Conservation (phyloP, 2,888 invertebrate genomes). For the Drosophila dives region DNA sequence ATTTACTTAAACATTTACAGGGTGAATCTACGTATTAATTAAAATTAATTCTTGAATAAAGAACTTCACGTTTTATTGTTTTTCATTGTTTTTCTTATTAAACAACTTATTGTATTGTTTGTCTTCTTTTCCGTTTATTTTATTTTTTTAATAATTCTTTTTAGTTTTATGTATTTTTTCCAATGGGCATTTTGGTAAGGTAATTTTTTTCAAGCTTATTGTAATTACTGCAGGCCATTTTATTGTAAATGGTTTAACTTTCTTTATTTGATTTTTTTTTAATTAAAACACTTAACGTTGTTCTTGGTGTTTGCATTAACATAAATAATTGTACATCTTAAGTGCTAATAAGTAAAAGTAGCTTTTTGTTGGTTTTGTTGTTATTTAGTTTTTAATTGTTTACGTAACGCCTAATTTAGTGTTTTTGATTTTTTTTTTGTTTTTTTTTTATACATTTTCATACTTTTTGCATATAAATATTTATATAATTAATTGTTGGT, state of each 20-base stretch:
- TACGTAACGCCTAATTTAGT: conserved; percentile 34
- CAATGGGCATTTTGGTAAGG: conserved; percentile 60
- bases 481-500: conserved; percentile 81
- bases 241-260: conserved; percentile 12
- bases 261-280: conserved; percentile 3
- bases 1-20: conserved; percentile 44
- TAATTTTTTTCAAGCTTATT: conserved; percentile 69
- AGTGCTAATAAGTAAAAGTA: conserved; percentile 58
- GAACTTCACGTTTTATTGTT: conserved; percentile 10
- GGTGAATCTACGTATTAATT: conserved; percentile 19
- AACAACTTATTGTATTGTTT: conserved; percentile 17
- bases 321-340: conserved; percentile 45
- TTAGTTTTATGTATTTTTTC: conserved; percentile 25
- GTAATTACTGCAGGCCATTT: conserved; percentile 54
- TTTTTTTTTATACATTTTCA: conserved; percentile 37
- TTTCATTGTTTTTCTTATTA: neutral
- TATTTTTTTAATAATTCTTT: conserved; percentile 4
- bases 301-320: conserved; percentile 34
- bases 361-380: conserved; percentile 28
- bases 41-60: conserved; percentile 36
- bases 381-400: conserved; percentile 27
- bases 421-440: conserved; percentile 13
- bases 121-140: neutral
- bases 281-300: conserved; percentile 33
- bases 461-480: conserved; percentile 39